phyloP scores from a whole-genome alignment of 2,888 invertebrate species.

The Labia minor region DNA sequence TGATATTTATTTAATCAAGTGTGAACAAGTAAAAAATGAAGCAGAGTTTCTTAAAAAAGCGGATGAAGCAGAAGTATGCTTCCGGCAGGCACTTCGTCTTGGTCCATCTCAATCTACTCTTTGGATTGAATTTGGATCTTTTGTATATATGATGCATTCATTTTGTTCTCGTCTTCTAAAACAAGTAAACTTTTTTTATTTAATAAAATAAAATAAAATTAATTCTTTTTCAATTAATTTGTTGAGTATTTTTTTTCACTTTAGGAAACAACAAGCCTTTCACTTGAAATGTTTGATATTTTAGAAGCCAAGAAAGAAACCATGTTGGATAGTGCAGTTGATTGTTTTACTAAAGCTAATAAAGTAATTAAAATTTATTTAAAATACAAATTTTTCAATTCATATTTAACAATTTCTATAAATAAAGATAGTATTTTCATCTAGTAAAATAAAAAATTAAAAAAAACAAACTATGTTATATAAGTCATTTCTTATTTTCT shows the following conservation, averaged over 20 bases:
- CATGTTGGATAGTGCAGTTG: conserved; percentile 64
- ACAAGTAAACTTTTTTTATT: conserved; percentile 45
- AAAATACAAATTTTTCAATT: no score
- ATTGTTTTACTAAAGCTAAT: conserved; percentile 64
- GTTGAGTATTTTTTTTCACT: conserved; percentile 24
- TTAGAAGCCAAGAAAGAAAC: conserved; percentile 66
- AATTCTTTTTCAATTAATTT: background rate
- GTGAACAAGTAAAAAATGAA: conserved; percentile 39
- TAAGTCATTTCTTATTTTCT: background rate
- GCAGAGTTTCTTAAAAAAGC: conserved; percentile 57
- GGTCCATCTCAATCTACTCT: conserved; percentile 62
- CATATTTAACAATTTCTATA: background rate
- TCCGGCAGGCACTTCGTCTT: conserved; percentile 64
- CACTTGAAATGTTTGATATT: conserved; percentile 42
- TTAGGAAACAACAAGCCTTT: conserved; percentile 34
- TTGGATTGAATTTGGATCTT: conserved; percentile 85
- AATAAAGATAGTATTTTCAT: background rate
- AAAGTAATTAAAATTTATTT: conserved; percentile 43
- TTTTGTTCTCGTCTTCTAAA: conserved; percentile 78
- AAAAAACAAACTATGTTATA: no score
- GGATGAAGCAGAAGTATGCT: conserved; percentile 66
- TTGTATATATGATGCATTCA: conserved; percentile 82
- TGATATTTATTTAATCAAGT: conserved; percentile 27
- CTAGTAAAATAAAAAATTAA: background rate
- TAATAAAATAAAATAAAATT: background rate